A percentile compares a stretch with the other conserved stretches of the same genome.
These are phyloP conservation scores for Hirtodrosophila alboralis DNA, from an alignment of 2,888 invertebrate genomes.

Conservation along the genomic window DNA sequence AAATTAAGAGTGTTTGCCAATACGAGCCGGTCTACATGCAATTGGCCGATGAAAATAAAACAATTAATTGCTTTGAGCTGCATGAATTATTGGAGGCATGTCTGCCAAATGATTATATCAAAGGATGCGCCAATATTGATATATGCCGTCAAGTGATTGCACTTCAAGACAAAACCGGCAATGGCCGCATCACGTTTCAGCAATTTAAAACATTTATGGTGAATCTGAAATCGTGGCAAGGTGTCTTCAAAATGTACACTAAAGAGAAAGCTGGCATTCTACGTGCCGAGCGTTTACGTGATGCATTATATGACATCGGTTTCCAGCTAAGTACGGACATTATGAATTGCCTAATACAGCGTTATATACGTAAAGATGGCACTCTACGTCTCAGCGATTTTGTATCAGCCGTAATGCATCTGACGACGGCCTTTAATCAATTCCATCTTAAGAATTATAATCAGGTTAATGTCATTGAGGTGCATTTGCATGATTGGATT, in stretches of 20 bases:
- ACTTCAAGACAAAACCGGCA: conserved; percentile 92
- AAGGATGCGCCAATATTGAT: conserved; percentile 96
- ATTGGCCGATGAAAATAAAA: conserved; percentile 93
- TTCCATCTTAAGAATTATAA: conserved; percentile 90
- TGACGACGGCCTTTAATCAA: conserved; percentile 94
- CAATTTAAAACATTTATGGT: conserved; percentile 97
- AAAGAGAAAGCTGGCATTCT: conserved; percentile 95
- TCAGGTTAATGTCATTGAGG: conserved; percentile 91
- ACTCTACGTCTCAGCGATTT: conserved; percentile 96
- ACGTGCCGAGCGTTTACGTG: conserved; percentile 92
- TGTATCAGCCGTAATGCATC: conserved; percentile 93
- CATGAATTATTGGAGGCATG: conserved; percentile 95
- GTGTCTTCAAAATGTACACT: conserved; percentile 94
- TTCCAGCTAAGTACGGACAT: conserved; percentile 94
- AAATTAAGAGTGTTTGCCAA: conserved; percentile 85
- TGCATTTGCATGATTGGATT: conserved; percentile 89
- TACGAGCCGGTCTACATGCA: conserved; percentile 96
- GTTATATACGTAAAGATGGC: conserved; percentile 96
- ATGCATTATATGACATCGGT: conserved; percentile 93
- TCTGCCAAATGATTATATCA: conserved; percentile 96
- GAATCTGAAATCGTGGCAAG: conserved; percentile 95
- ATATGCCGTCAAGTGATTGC: conserved; percentile 95
- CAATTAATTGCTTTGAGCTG: conserved; percentile 95
- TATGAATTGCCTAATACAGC: conserved; percentile 91
- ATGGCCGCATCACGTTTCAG: conserved; percentile 91